These are phyloP conservation scores for Quadriops clusia DNA, from an alignment of 2,888 invertebrate genomes.

Conservation along the genomic window DNA sequence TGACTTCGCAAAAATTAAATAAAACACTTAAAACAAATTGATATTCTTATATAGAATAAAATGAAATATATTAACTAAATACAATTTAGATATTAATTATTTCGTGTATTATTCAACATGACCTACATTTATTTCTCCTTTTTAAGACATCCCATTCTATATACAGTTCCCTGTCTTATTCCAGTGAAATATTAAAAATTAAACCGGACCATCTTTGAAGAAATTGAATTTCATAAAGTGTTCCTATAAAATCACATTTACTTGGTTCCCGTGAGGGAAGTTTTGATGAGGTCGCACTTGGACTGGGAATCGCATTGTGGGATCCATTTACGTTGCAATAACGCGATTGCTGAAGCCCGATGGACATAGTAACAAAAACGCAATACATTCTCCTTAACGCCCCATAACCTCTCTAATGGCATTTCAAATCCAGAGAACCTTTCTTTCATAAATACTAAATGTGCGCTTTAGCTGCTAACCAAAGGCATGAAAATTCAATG, in stretches of 20 bases:
- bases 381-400: slow-evolving; percentile 22
- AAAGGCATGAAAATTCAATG: slow-evolving; percentile 26
- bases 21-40: too few relatives aligned
- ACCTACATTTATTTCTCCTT: too few relatives aligned
- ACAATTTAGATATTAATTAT: too few relatives aligned
- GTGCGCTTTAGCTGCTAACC: slow-evolving; percentile 19
- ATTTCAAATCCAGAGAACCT: slow-evolving; percentile 20
- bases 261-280: slow-evolving; percentile 9
- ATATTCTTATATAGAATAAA: too few relatives aligned
- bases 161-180: too few relatives aligned
- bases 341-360: slow-evolving; percentile 19
- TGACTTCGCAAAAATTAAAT: too few relatives aligned
- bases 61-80: too few relatives aligned
- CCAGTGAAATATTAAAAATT: too few relatives aligned
- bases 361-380: slow-evolving; percentile 17
- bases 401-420: slow-evolving; percentile 24
- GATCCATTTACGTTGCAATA: slow-evolving; percentile 19
- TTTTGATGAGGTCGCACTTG: slow-evolving; percentile 17
- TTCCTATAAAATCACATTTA: slow-evolving; percentile 12
- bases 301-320: slow-evolving; percentile 15
- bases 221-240: too few relatives aligned
- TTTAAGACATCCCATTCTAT: too few relatives aligned
- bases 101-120: too few relatives aligned
- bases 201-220: too few relatives aligned
- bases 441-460: slow-evolving; percentile 24